These are phyloP conservation scores for Noctua fimbriata DNA, from an alignment of 2,888 invertebrate genomes.

Conservation along the genomic window DNA sequence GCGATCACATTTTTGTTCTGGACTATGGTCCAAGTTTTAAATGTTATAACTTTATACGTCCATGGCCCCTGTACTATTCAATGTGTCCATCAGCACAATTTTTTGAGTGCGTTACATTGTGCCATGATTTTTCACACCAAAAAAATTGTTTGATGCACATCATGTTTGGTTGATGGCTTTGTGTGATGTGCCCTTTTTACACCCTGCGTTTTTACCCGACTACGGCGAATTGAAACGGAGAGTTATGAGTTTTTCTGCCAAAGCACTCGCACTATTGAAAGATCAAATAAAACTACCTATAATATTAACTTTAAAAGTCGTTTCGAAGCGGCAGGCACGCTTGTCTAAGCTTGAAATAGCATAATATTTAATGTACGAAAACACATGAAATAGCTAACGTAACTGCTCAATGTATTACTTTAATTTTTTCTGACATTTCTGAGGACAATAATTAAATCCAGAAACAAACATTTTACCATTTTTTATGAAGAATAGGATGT, in stretches of 20 bases:
- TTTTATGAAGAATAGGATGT: background rate
- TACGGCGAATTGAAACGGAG: background rate
- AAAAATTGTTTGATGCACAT: background rate
- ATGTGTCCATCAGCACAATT: background rate
- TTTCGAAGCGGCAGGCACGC: constrained; percentile 33
- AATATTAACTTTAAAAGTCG: constrained; percentile 19
- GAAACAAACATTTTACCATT: too few species aligned
- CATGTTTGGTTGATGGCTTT: background rate
- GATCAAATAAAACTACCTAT: constrained; percentile 9
- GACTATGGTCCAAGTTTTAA: background rate
- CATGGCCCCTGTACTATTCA: background rate
- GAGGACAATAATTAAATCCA: background rate
- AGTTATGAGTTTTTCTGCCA: background rate
- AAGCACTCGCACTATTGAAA: background rate
- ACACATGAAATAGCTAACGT: constrained; percentile 8
- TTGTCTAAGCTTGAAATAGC: constrained; percentile 34
- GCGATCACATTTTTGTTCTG: background rate
- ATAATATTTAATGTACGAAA: constrained; percentile 40
- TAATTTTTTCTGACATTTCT: constrained; percentile 17
- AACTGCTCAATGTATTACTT: constrained; percentile 50
- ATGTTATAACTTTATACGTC: background rate
- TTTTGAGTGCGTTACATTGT: background rate
- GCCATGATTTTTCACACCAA: background rate
- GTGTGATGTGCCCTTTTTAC: background rate
- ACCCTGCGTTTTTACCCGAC: background rate